phyloP scores from a whole-genome alignment of 2,113 vertebrate species.

The Plectropomus leopardus region DNA sequence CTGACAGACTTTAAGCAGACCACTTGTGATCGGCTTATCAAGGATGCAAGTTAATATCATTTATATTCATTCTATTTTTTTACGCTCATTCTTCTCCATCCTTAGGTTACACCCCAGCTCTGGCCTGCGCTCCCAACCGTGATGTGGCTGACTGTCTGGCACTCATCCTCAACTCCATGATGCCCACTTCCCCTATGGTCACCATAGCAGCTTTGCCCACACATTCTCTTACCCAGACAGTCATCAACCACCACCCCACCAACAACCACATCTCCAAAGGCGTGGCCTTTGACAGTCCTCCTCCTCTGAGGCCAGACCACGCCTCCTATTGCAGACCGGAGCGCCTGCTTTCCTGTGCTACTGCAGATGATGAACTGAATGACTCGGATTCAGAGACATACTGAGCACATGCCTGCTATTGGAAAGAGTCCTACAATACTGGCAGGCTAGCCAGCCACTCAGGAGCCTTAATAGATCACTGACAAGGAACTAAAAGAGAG shows the following conservation, averaged over 20 bases:
- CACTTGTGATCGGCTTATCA: too few species aligned
- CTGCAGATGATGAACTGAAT: constrained; percentile 92
- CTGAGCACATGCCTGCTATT: constrained; percentile 77
- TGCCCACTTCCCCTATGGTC: constrained; percentile 93
- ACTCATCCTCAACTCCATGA: constrained; percentile 98
- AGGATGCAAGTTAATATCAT: too few species aligned
- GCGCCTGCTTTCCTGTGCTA: constrained; percentile 87
- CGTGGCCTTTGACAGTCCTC: constrained; percentile 92
- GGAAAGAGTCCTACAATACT: constrained; percentile 26
- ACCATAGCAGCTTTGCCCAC: constrained; percentile 87
- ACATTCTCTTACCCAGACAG: constrained; percentile 86
- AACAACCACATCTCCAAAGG: constrained; percentile 88
- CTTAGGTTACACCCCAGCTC: constrained; percentile 95
- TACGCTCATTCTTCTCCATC: neutral
- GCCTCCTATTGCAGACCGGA: constrained; percentile 91
- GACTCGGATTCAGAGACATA: constrained; percentile 99
- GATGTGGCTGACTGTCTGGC: constrained; percentile 98
- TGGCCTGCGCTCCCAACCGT: constrained; percentile 96
- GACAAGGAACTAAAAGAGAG: constrained; percentile 22
- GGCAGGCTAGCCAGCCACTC: constrained; percentile 70
- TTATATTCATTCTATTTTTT: too few species aligned
- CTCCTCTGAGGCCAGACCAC: constrained; percentile 90
- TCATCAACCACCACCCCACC: constrained; percentile 92
- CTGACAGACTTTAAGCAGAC: too few species aligned
- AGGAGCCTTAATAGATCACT: constrained; percentile 73